Percentiles rank a stretch among this genome's conserved stretches.
Evolutionary conservation across 2,113 vertebrate species (phyloP).

Genomic region (Lophius piscatorius): DNA sequence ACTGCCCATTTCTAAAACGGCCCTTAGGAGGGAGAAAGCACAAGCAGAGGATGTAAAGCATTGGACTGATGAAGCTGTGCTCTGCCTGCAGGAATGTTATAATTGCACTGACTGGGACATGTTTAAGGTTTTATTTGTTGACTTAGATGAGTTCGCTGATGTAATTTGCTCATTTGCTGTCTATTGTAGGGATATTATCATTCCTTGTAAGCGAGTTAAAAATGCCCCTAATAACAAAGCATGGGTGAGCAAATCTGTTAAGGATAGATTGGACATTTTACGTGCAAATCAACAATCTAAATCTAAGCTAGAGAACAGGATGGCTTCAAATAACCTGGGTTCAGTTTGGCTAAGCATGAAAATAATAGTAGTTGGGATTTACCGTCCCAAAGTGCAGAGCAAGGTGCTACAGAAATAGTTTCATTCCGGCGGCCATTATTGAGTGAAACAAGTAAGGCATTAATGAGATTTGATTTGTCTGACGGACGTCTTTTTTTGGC

Average conservation of each 20-base stretch:
- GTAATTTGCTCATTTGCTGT: not conserved
- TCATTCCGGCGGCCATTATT: too few relatives aligned
- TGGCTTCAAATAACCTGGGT: not conserved
- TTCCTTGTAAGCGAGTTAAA: not conserved
- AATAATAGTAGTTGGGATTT: too few relatives aligned
- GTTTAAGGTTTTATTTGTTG: not conserved
- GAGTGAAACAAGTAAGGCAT: too few relatives aligned
- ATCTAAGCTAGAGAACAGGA: not conserved
- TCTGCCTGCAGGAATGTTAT: not conserved
- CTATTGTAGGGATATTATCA: not conserved
- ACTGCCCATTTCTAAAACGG: too few relatives aligned
- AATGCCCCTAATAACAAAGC: not conserved
- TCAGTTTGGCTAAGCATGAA: not conserved
- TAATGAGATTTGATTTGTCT: too few relatives aligned
- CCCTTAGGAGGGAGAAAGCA: too few relatives aligned
- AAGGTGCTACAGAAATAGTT: too few relatives aligned
- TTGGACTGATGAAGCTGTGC: too few relatives aligned
- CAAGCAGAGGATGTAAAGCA: too few relatives aligned
- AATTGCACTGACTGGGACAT: conserved; percentile 2
- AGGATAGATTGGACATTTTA: not conserved
- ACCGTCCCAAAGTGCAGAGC: too few relatives aligned
- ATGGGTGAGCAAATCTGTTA: not conserved
- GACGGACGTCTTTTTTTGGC: too few relatives aligned
- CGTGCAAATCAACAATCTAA: not conserved
- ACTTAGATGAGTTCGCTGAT: not conserved